These are phyloP conservation scores for Puntigrus tetrazona DNA, from an alignment of 2,113 vertebrate genomes.

Conservation along the genomic window DNA sequence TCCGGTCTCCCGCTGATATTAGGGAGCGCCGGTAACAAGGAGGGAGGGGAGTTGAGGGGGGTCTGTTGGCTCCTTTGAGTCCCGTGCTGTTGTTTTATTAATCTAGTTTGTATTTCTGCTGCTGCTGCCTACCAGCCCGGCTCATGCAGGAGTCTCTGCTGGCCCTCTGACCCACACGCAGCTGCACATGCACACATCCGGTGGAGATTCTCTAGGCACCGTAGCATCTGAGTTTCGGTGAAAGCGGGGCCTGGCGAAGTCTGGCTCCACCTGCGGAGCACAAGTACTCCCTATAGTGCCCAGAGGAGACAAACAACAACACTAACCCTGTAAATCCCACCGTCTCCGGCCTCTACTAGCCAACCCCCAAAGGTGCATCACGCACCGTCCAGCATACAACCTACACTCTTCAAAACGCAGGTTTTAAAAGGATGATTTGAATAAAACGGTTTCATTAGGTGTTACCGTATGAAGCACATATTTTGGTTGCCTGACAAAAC, in stretches of 20 bases:
- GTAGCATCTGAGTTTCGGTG: slow-evolving; percentile 28
- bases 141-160: slow-evolving; percentile 63
- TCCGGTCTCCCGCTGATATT: slow-evolving; percentile 68
- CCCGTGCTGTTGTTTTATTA: slow-evolving; percentile 74
- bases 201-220: slow-evolving; percentile 52
- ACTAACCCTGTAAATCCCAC: slow-evolving; percentile 10
- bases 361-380: neutral
- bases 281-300: slow-evolving; percentile 39
- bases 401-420: neutral
- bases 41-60: slow-evolving; percentile 43
- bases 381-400: neutral
- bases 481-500: neutral
- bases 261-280: slow-evolving; percentile 59
- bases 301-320: slow-evolving; percentile 44
- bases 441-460: neutral
- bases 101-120: slow-evolving; percentile 67
- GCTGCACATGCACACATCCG: slow-evolving; percentile 32
- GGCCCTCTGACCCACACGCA: slow-evolving; percentile 60
- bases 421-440: neutral
- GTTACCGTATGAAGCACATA: neutral
- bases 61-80: slow-evolving; percentile 62
- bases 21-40: slow-evolving; percentile 48
- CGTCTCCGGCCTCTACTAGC: neutral
- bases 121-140: slow-evolving; percentile 56
- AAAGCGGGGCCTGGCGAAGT: slow-evolving; percentile 38